A percentile compares a stretch with the other conserved stretches of the same genome.
These are phyloP conservation scores for Upupa epops DNA, from an alignment of 2,113 vertebrate species.

Conservation along the genomic window DNA sequence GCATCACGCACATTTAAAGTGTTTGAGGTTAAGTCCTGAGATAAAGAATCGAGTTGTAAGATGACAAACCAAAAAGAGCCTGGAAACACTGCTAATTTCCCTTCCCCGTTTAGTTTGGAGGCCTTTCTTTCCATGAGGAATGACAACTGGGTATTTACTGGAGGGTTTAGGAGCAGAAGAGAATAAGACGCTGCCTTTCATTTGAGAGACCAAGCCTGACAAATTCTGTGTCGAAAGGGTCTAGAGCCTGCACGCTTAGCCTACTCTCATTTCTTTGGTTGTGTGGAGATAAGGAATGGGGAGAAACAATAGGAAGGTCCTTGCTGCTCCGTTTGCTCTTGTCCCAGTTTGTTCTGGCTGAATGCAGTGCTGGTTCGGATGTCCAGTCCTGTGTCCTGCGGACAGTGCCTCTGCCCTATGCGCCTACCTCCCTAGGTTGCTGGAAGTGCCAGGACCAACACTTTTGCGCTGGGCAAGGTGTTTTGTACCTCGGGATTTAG, in stretches of 20 bases:
- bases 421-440: neutral
- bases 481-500: neutral
- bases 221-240: neutral
- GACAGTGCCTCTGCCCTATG: neutral
- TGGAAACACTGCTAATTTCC: neutral
- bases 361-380: neutral
- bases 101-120: neutral
- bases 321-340: neutral
- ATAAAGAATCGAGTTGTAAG: neutral
- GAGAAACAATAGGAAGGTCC: constrained; percentile 18
- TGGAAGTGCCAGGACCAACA: rapidly evolving
- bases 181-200: neutral
- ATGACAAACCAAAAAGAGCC: neutral
- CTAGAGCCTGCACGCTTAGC: neutral
- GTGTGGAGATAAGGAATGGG: neutral
- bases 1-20: neutral
- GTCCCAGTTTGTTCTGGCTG: neutral
- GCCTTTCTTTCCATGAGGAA: neutral
- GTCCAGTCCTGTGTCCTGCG: neutral
- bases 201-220: constrained; percentile 26
- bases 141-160: neutral
- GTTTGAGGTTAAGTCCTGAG: neutral
- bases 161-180: neutral
- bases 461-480: neutral
- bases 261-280: constrained; percentile 12